Conservation (phyloP, 2,888 invertebrate genomes). For the Cryptus viduatorius region DNA sequence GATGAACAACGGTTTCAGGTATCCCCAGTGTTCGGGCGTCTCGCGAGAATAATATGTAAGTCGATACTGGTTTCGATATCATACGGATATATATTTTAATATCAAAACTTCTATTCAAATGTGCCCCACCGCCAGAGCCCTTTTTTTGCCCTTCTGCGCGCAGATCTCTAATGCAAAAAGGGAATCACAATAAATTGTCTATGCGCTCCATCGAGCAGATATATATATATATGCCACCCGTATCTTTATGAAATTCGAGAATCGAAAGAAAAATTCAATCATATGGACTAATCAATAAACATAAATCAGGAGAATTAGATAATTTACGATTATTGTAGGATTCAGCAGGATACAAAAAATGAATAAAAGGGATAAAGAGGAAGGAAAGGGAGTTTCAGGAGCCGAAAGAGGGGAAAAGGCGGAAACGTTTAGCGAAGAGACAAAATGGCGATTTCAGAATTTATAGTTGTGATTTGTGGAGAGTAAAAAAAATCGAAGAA, state of each 20-base stretch:
- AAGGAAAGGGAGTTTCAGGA: background rate
- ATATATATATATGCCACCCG: background rate
- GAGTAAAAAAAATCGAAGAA: too few species aligned
- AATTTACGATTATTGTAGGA: constrained; percentile 19
- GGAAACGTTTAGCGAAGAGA: background rate
- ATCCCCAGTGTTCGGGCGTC: constrained; percentile 27
- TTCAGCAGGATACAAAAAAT: background rate
- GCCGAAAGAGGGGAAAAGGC: constrained; percentile 12
- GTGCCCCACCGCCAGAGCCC: constrained; percentile 9
- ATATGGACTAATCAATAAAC: constrained; percentile 46
- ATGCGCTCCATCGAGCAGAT: constrained; percentile 19
- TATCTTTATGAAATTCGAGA: constrained; percentile 20
- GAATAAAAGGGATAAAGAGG: background rate
- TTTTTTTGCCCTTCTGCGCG: constrained; percentile 23
- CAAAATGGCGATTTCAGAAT: background rate
- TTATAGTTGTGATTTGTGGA: background rate
- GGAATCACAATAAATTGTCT: constrained; percentile 63
- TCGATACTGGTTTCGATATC: constrained; percentile 51
- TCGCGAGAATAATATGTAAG: constrained; percentile 51
- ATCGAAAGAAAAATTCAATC: constrained; percentile 51
- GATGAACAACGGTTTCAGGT: constrained; percentile 58
- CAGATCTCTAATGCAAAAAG: constrained; percentile 55
- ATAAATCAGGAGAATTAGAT: constrained; percentile 56
- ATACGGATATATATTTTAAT: constrained; percentile 38
- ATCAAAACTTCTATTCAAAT: constrained; percentile 58